Conservation (phyloP, 1,140 invertebrate species). For the Drosophila equinoxialis region DNA sequence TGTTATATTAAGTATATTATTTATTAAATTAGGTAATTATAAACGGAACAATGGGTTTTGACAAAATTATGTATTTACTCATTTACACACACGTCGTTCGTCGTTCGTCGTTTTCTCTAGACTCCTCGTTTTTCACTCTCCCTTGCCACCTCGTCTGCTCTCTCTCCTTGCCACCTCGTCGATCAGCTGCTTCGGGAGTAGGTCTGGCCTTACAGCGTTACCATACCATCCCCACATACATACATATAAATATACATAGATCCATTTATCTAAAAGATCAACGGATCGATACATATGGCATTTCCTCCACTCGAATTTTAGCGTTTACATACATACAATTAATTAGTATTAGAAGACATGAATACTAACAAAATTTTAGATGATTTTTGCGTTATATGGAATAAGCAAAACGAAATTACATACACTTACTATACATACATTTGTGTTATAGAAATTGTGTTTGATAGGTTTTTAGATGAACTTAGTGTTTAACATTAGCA, state of each 20-base stretch:
- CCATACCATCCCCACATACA: too few species aligned
- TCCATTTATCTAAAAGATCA: constrained; percentile 35
- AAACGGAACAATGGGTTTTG: too few species aligned
- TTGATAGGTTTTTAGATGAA: constrained; percentile 18
- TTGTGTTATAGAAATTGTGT: constrained; percentile 8
- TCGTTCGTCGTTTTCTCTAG: too few species aligned
- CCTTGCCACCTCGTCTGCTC: too few species aligned
- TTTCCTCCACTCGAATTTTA: constrained; percentile 37
- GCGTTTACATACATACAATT: constrained; percentile 24
- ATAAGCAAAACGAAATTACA: constrained; percentile 18
- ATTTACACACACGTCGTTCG: too few species aligned
- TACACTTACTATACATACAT: not conserved
- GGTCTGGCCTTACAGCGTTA: too few species aligned
- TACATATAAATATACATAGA: not conserved
- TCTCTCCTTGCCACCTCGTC: too few species aligned
- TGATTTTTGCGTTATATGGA: constrained; percentile 50
- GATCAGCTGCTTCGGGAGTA: too few species aligned
- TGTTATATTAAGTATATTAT: too few species aligned
- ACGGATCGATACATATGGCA: constrained; percentile 13
- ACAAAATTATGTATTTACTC: too few species aligned
- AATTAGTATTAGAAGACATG: constrained; percentile 31
- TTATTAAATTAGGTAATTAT: too few species aligned
- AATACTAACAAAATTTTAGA: constrained; percentile 52
- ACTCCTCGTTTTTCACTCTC: too few species aligned
- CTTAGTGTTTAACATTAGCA: constrained; percentile 16